These are phyloP conservation scores for Mamestra brassicae DNA, from an alignment of 2,888 invertebrate genomes.

Conservation along the genomic window DNA sequence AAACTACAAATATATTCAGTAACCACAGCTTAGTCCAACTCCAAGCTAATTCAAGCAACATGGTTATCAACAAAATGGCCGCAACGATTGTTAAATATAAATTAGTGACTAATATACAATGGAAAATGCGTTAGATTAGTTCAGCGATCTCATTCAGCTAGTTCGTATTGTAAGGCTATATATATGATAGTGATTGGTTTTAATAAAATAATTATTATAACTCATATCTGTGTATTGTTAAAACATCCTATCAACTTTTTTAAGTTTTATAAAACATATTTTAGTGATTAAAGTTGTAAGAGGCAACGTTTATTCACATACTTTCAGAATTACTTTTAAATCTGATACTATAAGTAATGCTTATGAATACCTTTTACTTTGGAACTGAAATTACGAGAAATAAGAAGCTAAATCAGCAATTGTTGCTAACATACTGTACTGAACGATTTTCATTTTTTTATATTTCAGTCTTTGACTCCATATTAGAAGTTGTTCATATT, in stretches of 20 bases:
- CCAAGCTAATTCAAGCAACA: neutral
- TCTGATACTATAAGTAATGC: too few species aligned
- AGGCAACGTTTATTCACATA: too few species aligned
- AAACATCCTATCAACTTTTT: neutral
- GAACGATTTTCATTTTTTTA: too few species aligned
- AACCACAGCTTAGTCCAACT: neutral
- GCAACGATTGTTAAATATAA: conserved; percentile 59
- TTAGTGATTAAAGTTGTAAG: too few species aligned
- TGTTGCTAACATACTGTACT: too few species aligned
- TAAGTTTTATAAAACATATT: too few species aligned
- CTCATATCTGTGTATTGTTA: conserved; percentile 10
- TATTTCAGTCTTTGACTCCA: too few species aligned
- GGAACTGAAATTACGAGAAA: too few species aligned
- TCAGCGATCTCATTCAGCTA: conserved; percentile 65
- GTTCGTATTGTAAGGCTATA: conserved; percentile 60
- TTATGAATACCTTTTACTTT: too few species aligned
- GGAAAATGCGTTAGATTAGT: conserved; percentile 52
- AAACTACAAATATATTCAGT: neutral
- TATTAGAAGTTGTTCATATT: too few species aligned
- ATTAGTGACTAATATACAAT: conserved; percentile 60
- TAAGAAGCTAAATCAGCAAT: too few species aligned
- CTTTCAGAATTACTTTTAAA: too few species aligned
- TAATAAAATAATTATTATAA: conserved; percentile 66
- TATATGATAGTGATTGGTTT: conserved; percentile 69
- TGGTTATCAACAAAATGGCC: conserved; percentile 46